Conservation (phyloP, 2,113 vertebrate species). For the Leiothrix lutea region DNA sequence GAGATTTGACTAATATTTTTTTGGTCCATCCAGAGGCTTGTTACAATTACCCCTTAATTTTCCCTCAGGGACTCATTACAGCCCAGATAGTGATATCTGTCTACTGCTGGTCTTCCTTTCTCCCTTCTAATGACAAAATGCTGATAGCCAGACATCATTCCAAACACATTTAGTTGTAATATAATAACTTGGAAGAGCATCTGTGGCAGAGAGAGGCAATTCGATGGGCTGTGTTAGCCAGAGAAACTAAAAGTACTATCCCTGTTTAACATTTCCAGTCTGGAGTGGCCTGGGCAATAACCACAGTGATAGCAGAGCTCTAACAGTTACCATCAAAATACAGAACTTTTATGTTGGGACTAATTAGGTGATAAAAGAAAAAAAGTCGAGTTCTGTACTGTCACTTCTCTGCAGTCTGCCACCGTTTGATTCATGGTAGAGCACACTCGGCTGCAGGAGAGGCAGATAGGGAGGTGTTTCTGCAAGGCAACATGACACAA, state of each 20-base stretch:
- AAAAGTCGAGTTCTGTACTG: not conserved
- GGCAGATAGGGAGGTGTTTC: not conserved
- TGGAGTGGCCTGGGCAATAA: not conserved
- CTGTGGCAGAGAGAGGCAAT: constrained; percentile 1
- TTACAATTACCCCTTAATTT: constrained; percentile 22
- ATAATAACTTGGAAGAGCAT: constrained; percentile 13
- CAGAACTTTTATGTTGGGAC: not conserved
- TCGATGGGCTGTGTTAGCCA: not conserved
- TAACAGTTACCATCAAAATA: not conserved
- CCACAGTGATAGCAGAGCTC: not conserved
- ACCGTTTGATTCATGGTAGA: not conserved
- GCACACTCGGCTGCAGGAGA: not conserved
- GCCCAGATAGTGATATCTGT: constrained; percentile 8
- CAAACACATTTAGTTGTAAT: constrained; percentile 10
- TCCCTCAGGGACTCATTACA: constrained; percentile 20
- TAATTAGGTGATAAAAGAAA: not conserved
- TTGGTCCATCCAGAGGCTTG: constrained; percentile 24
- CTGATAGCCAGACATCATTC: constrained; percentile 32
- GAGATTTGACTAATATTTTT: constrained; percentile 13
- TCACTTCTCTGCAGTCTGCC: not conserved
- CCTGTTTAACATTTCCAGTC: not conserved
- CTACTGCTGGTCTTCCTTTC: constrained; percentile 25
- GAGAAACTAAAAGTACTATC: not conserved
- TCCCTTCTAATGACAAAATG: constrained; percentile 18
- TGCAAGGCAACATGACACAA: not conserved